Conservation (phyloP, 1,140 invertebrate species). For the Cataglyphis hispanica region DNA sequence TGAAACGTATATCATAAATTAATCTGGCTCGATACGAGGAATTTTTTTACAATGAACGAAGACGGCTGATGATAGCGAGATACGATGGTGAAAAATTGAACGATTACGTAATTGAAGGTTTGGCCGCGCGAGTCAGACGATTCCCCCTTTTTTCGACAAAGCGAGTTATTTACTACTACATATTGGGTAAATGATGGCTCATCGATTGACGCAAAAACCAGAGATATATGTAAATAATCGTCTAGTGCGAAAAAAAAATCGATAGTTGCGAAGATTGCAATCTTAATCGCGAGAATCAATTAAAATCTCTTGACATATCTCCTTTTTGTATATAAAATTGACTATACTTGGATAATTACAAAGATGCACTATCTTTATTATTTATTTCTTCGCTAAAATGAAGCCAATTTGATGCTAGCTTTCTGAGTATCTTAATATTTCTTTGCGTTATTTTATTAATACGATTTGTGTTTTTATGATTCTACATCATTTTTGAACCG, state of each 20-base stretch:
- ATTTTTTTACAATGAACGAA: slow-evolving; percentile 33
- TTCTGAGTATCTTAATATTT: background rate
- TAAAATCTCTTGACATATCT: background rate
- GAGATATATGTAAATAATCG: background rate
- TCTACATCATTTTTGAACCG: background rate
- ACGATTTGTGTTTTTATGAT: background rate
- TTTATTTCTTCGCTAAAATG: background rate
- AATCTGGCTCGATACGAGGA: slow-evolving; percentile 28
- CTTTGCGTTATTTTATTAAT: background rate
- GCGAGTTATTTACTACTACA: slow-evolving; percentile 25
- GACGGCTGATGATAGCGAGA: slow-evolving; percentile 29
- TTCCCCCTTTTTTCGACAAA: slow-evolving; percentile 24
- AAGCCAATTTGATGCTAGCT: too few relatives aligned
- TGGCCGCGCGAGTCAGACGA: background rate
- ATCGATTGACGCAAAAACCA: background rate
- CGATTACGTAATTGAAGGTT: slow-evolving; percentile 44
- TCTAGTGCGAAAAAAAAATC: background rate
- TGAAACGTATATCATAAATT: background rate
- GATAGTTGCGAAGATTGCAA: background rate
- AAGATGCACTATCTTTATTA: background rate
- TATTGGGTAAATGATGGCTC: background rate
- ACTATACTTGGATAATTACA: background rate
- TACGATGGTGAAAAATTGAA: slow-evolving; percentile 48
- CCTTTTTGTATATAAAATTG: background rate
- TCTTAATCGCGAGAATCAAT: slow-evolving; percentile 25